These are phyloP conservation scores for Melangyna quadrimaculata DNA, from an alignment of 2,888 invertebrate genomes.

Conservation along the genomic window DNA sequence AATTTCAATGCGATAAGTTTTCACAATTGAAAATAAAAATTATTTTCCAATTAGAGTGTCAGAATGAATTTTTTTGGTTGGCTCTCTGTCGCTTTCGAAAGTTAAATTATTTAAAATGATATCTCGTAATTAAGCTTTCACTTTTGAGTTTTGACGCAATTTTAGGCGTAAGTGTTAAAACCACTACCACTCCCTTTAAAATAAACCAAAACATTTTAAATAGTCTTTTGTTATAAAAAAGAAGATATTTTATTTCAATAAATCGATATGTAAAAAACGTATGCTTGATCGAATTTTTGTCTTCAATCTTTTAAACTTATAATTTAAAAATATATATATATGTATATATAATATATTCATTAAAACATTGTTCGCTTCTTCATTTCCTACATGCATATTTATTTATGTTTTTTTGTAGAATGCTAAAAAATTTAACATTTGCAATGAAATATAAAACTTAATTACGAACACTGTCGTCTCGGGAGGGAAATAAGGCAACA, in stretches of 20 bases:
- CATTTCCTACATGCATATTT: conserved; percentile 13
- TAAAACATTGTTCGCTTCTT: conserved; percentile 37
- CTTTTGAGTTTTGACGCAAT: too few relatives aligned
- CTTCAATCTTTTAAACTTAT: conserved; percentile 24
- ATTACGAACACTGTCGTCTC: conserved; percentile 31
- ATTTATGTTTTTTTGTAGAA: neutral
- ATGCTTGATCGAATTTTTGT: conserved; percentile 40
- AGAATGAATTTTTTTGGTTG: too few relatives aligned
- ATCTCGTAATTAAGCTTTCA: too few relatives aligned
- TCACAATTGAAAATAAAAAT: too few relatives aligned
- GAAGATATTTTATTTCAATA: conserved; percentile 63
- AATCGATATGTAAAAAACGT: conserved; percentile 60
- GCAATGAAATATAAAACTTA: conserved; percentile 38
- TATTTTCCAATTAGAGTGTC: too few relatives aligned
- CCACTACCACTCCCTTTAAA: too few relatives aligned
- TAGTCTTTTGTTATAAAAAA: conserved; percentile 7
- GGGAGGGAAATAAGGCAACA: conserved; percentile 56
- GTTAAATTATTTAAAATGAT: too few relatives aligned
- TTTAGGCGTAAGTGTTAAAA: too few relatives aligned
- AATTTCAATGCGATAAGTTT: too few relatives aligned
- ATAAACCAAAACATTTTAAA: neutral
- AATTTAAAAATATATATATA: conserved; percentile 14
- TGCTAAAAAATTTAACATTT: conserved; percentile 29
- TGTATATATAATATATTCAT: conserved; percentile 44
- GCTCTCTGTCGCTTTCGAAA: too few relatives aligned